Evolutionary conservation across 2,113 vertebrate species (phyloP).

Genomic region (Nothobranchius furzeri): DNA sequence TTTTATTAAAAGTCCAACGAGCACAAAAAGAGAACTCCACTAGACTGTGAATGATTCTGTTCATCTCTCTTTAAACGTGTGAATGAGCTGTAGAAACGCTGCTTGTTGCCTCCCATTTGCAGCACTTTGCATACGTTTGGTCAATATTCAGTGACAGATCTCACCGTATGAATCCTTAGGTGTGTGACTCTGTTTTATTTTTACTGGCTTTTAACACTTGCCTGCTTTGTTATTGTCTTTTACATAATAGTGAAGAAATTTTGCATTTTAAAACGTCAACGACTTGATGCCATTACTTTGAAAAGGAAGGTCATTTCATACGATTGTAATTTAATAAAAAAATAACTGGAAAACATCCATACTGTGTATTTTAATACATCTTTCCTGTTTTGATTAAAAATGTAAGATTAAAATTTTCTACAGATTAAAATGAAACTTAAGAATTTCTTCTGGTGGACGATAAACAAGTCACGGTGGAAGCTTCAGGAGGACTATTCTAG

Average conservation of each 20-base stretch:
- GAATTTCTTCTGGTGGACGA: too few species aligned
- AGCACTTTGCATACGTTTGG: slow-evolving; percentile 10
- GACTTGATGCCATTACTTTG: slow-evolving; percentile 39
- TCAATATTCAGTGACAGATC: slow-evolving; percentile 3
- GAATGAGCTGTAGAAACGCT: slow-evolving; percentile 19
- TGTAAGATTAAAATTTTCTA: neutral
- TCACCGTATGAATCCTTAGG: neutral
- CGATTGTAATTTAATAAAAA: slow-evolving; percentile 74
- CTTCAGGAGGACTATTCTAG: slow-evolving; percentile 25
- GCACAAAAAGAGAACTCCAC: slow-evolving; percentile 21
- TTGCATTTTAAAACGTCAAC: slow-evolving; percentile 39
- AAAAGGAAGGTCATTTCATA: slow-evolving; percentile 47
- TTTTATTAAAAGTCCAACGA: slow-evolving; percentile 7
- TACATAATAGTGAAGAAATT: slow-evolving; percentile 25
- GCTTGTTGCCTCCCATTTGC: slow-evolving; percentile 12
- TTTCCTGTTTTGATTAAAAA: neutral
- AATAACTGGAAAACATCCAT: slow-evolving; percentile 12
- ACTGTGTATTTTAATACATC: neutral
- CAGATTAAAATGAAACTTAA: neutral
- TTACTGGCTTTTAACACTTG: slow-evolving; percentile 34
- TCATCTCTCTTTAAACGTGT: slow-evolving; percentile 9
- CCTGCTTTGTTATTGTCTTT: slow-evolving; percentile 60
- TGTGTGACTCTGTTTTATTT: slow-evolving; percentile 29
- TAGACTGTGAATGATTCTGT: slow-evolving; percentile 50
- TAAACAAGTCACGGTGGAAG: neutral